Conservation (phyloP, 2,888 invertebrate genomes). For the Arctia plantaginis region DNA sequence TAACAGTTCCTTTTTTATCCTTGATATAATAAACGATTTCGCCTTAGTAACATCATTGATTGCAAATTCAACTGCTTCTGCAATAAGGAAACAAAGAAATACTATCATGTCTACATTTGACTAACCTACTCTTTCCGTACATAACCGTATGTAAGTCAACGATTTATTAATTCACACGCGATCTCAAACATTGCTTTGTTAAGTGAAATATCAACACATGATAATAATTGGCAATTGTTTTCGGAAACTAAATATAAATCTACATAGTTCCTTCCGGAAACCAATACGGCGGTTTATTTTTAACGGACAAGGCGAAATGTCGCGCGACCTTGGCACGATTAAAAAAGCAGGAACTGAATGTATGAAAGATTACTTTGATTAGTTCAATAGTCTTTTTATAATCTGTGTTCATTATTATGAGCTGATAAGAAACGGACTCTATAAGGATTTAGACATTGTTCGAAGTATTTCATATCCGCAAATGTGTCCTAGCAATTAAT, state of each 20-base stretch:
- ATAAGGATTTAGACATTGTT: conserved; percentile 42
- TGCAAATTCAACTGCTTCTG: neutral
- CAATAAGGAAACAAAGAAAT: conserved; percentile 15
- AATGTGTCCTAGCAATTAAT: conserved; percentile 50
- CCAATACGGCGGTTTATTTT: conserved; percentile 24
- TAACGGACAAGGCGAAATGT: conserved; percentile 40
- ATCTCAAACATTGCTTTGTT: conserved; percentile 40
- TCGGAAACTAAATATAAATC: conserved; percentile 42
- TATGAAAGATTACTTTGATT: conserved; percentile 52
- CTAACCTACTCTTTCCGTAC: conserved; percentile 7
- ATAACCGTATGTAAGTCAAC: conserved; percentile 28
- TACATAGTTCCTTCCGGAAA: conserved; percentile 50
- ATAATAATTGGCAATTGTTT: conserved; percentile 45
- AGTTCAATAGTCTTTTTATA: conserved; percentile 54
- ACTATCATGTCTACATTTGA: conserved; percentile 6
- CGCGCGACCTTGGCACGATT: conserved; percentile 56
- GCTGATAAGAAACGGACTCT: conserved; percentile 48
- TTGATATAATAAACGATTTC: neutral
- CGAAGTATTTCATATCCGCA: conserved; percentile 39
- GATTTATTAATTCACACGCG: conserved; percentile 46
- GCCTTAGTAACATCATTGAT: neutral
- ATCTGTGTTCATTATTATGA: conserved; percentile 50
- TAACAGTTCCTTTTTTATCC: neutral
- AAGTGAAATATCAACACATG: conserved; percentile 30
- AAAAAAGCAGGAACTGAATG: conserved; percentile 58